These are phyloP conservation scores for Phataginus tricuspis DNA, from an alignment of 2,797 vertebrate species.

Conservation along the genomic window DNA sequence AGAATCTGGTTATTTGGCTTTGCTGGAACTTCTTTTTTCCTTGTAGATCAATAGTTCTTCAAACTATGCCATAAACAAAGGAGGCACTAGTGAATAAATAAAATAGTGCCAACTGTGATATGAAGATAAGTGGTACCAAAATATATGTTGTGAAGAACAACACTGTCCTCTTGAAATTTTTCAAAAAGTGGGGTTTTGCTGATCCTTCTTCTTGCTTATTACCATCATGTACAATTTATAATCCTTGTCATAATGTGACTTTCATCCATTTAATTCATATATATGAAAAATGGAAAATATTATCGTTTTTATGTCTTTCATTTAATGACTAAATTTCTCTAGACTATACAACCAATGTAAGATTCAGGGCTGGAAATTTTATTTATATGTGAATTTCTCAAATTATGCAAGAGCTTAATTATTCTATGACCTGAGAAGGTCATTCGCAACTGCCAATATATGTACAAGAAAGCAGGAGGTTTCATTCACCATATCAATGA, in stretches of 20 bases:
- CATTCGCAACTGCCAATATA: neutral
- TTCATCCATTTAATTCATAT: constrained; percentile 47
- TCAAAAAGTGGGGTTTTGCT: constrained; percentile 1
- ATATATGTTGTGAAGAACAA: neutral
- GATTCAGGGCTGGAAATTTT: neutral
- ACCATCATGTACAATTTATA: constrained; percentile 26
- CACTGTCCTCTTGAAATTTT: neutral
- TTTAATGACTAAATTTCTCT: constrained; percentile 45
- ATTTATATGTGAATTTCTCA: neutral
- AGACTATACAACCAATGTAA: constrained; percentile 21
- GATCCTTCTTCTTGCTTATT: constrained; percentile 9
- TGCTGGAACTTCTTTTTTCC: neutral
- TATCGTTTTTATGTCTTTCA: constrained; percentile 35
- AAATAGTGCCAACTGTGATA: neutral
- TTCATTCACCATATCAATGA: constrained; percentile 12
- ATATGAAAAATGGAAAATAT: constrained; percentile 40
- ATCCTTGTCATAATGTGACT: constrained; percentile 9
- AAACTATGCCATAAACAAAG: neutral
- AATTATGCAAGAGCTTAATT: neutral
- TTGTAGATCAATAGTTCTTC: neutral
- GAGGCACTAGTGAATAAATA: neutral
- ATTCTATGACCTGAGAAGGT: neutral
- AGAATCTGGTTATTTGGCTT: constrained; percentile 38
- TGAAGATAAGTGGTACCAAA: neutral
- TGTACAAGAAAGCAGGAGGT: neutral